Percentiles rank a stretch among this genome's conserved stretches.
phyloP scores from a whole-genome alignment of 2,888 invertebrate species.

The Crocallis elinguaria region DNA sequence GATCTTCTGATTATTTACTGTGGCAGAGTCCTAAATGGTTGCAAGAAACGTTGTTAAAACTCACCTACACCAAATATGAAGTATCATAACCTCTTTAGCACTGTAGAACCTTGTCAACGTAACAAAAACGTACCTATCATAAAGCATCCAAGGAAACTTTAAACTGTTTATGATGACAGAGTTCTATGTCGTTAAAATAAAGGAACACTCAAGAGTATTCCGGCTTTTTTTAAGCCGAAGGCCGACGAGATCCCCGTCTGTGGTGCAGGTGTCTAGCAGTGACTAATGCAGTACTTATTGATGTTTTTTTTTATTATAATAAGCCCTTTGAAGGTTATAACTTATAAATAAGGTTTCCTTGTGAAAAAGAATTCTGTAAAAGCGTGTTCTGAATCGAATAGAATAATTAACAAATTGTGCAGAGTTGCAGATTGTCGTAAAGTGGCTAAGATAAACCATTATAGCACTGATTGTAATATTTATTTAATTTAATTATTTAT shows the following conservation, averaged over 20 bases:
- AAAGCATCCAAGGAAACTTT: background rate
- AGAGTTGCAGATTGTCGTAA: too few relatives aligned
- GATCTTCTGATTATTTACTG: background rate
- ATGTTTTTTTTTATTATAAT: slow-evolving; percentile 9
- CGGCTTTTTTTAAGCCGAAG: slow-evolving; percentile 40
- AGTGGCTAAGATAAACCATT: too few relatives aligned
- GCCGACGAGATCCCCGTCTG: slow-evolving; percentile 22
- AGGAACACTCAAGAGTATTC: slow-evolving; percentile 30
- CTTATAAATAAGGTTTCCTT: slow-evolving; percentile 3
- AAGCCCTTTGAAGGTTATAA: slow-evolving; percentile 5
- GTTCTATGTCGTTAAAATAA: background rate
- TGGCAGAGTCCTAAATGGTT: background rate
- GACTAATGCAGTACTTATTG: slow-evolving; percentile 34
- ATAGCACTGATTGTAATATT: too few relatives aligned
- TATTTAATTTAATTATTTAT: too few relatives aligned
- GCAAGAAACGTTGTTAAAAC: background rate
- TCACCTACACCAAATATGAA: background rate
- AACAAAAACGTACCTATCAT: background rate
- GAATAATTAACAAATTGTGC: too few relatives aligned
- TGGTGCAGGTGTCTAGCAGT: slow-evolving; percentile 48
- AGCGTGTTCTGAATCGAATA: too few relatives aligned
- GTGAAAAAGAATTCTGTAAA: background rate
- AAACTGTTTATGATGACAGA: background rate
- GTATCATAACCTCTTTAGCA: background rate
- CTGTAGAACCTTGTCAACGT: background rate